Conservation (phyloP, 2,797 vertebrate species). For the Anisognathus igniventris region DNA sequence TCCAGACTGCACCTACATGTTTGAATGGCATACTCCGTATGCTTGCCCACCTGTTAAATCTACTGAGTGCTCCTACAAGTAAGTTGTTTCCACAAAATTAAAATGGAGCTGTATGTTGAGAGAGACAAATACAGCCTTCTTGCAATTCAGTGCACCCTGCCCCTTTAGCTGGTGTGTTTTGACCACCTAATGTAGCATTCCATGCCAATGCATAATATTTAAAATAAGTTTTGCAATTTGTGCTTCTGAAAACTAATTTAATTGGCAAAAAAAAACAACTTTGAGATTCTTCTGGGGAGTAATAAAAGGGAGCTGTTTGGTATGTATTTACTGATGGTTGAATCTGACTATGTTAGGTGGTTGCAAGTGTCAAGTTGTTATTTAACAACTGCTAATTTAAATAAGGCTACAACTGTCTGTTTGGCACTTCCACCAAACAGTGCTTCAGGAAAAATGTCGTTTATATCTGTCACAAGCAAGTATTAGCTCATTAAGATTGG, state of each 20-base stretch:
- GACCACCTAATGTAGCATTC: not conserved
- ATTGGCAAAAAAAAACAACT: not conserved
- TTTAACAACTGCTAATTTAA: not conserved
- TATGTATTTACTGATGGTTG: not conserved
- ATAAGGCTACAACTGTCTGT: not conserved
- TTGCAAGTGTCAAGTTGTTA: not conserved
- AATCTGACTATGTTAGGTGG: not conserved
- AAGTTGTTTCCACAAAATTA: slow-evolving; percentile 43
- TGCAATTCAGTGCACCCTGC: not conserved
- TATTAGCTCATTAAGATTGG: not conserved
- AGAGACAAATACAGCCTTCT: not conserved
- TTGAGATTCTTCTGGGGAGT: not conserved
- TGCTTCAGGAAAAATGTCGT: not conserved
- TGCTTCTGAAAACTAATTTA: not conserved
- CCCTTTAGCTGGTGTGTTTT: not conserved
- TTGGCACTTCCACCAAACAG: not conserved
- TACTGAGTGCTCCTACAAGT: slow-evolving; percentile 90
- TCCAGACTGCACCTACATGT: slow-evolving; percentile 90
- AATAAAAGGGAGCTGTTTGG: not conserved
- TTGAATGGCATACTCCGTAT: slow-evolving; percentile 87
- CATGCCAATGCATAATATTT: not conserved
- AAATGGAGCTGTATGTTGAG: not conserved
- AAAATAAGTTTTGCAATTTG: not conserved
- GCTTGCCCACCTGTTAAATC: slow-evolving; percentile 87
- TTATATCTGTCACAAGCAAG: not conserved